phyloP scores from a whole-genome alignment of 64 coral and sea anemone species.

The Stichodactyla helianthus region DNA sequence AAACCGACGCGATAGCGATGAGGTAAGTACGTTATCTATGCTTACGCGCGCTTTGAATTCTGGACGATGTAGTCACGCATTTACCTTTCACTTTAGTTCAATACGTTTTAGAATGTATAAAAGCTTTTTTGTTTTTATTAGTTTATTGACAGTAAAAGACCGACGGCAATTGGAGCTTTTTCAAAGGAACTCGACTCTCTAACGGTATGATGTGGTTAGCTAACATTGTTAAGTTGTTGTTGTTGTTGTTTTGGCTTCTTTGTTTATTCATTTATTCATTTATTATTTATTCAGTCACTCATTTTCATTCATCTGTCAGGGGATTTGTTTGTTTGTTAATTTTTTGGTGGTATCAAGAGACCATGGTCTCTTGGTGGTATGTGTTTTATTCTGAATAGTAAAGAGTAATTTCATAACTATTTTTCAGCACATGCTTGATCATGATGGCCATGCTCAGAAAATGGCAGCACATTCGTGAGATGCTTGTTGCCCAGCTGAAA shows the following conservation, averaged over 20 bases:
- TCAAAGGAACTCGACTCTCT: slow-evolving; percentile 91
- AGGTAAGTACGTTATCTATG: slow-evolving; percentile 31
- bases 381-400: background rate
- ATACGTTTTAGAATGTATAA: too few relatives aligned
- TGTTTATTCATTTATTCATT: background rate
- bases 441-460: slow-evolving; percentile 33
- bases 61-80: too few relatives aligned
- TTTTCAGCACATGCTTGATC: slow-evolving; percentile 65
- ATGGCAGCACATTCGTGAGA: background rate
- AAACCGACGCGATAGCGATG: slow-evolving; percentile 42
- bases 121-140: slow-evolving; percentile 13
- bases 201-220: slow-evolving; percentile 45
- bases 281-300: background rate
- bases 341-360: too few relatives aligned
- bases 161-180: slow-evolving; percentile 86
- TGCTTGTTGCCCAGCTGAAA: background rate
- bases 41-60: too few relatives aligned
- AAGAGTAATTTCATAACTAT: background rate
- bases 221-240: background rate
- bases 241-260: background rate
- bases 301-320: too few relatives aligned
- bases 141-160: slow-evolving; percentile 42
- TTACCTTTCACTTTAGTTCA: too few relatives aligned
- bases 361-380: too few relatives aligned
- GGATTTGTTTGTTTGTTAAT: background rate